A percentile compares a stretch with the other conserved stretches of the same genome.
These are phyloP conservation scores for Drosophila orosa DNA, from an alignment of 1,140 invertebrate species.

Conservation along the genomic window DNA sequence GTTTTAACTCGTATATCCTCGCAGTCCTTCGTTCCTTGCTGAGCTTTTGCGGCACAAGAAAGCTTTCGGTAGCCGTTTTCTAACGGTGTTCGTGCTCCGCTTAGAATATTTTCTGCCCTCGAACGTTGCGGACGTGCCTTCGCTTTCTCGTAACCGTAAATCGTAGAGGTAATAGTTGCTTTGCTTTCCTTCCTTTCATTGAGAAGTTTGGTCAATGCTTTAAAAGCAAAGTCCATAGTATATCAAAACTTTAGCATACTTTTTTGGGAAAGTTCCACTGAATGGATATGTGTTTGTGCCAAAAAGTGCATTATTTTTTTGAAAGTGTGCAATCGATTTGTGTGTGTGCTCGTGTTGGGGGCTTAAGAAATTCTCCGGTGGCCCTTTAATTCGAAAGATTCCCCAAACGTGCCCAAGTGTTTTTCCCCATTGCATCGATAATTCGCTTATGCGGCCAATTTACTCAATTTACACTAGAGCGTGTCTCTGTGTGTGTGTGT, in stretches of 20 bases:
- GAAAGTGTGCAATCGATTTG: neutral
- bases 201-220: constrained; percentile 7
- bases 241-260: constrained; percentile 44
- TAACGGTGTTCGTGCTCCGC: constrained; percentile 31
- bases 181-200: constrained; percentile 23
- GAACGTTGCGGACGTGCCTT: constrained; percentile 52
- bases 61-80: constrained; percentile 30
- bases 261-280: neutral
- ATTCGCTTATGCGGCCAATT: constrained; percentile 75
- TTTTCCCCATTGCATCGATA: constrained; percentile 74
- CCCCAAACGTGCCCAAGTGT: constrained; percentile 71
- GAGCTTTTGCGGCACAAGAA: constrained; percentile 41
- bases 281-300: neutral
- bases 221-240: neutral
- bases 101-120: constrained; percentile 61
- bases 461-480: constrained; percentile 53
- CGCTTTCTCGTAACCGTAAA: constrained; percentile 14
- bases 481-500: constrained; percentile 19
- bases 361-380: constrained; percentile 23
- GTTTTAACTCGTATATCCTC: neutral
- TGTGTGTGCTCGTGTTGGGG: neutral
- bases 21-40: neutral
- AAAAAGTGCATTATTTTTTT: constrained; percentile 7
- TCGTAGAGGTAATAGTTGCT: constrained; percentile 38
- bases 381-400: constrained; percentile 42